Evolutionary conservation across 2,888 invertebrate species (phyloP).

Genomic region (Steinernema hermaphroditum): DNA sequence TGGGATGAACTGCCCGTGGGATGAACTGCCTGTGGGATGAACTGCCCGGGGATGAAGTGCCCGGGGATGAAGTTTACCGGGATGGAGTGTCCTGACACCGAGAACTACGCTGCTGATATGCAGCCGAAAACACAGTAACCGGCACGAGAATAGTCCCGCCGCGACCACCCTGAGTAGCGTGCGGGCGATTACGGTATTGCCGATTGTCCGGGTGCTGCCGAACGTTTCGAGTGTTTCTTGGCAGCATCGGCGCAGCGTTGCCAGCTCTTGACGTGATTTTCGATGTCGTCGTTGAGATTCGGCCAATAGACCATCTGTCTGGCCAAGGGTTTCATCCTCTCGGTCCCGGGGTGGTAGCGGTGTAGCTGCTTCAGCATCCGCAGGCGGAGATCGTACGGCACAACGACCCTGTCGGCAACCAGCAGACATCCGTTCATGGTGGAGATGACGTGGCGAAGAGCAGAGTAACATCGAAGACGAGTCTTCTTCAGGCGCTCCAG

Average conservation of each 20-base stretch:
- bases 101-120: no score
- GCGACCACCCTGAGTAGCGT: no score
- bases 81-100: no score
- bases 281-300: conserved; percentile 46
- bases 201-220: no score
- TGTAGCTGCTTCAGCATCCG: conserved; percentile 52
- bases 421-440: conserved; percentile 50
- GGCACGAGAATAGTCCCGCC: no score
- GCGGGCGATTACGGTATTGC: no score
- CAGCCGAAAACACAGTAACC: no score
- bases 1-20: no score
- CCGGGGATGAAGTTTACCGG: no score
- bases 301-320: conserved; percentile 62
- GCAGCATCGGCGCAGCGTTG: conserved; percentile 42
- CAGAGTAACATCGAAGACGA: background rate
- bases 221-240: no score
- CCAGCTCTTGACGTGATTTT: conserved; percentile 46
- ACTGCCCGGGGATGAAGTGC: no score
- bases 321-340: conserved; percentile 58
- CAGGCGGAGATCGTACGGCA: conserved; percentile 44
- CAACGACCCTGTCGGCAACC: conserved; percentile 47
- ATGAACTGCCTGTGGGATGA: no score
- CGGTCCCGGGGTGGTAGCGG: conserved; percentile 57
- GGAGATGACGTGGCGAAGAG: conserved; percentile 38
- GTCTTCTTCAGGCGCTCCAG: background rate